These are phyloP conservation scores for Bufo gargarizans DNA, from an alignment of 2,113 vertebrate genomes.

Conservation along the genomic window DNA sequence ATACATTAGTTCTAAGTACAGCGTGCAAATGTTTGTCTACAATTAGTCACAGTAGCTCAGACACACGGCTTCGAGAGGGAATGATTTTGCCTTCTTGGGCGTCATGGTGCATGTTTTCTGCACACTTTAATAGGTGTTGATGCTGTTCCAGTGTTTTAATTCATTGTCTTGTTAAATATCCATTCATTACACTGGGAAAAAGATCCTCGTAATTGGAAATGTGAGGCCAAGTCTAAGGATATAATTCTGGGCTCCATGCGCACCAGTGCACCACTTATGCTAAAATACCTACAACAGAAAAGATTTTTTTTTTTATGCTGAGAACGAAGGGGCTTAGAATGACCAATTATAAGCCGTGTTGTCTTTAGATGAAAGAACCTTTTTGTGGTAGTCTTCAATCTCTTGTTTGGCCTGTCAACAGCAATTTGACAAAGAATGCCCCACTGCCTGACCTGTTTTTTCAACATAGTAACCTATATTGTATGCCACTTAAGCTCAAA, in stretches of 20 bases:
- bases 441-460: constrained; percentile 77
- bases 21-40: not conserved
- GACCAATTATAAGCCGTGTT: constrained; percentile 76
- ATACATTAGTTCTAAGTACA: not conserved
- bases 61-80: not conserved
- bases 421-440: constrained; percentile 77
- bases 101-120: constrained; percentile 22
- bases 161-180: constrained; percentile 35
- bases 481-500: constrained; percentile 67
- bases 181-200: constrained; percentile 29
- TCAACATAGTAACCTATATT: constrained; percentile 75
- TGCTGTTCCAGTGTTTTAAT: constrained; percentile 40
- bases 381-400: constrained; percentile 72
- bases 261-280: constrained; percentile 60
- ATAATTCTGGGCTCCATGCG: constrained; percentile 59
- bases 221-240: constrained; percentile 57
- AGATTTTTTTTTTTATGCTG: constrained; percentile 68
- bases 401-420: constrained; percentile 81
- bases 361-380: constrained; percentile 80
- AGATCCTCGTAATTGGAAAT: constrained; percentile 50
- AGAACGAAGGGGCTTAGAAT: constrained; percentile 70
- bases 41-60: not conserved
- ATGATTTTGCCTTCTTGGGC: constrained; percentile 1
- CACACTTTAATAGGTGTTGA: constrained; percentile 45
- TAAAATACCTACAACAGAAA: constrained; percentile 71